Evolutionary conservation across 1,140 invertebrate genomes (phyloP).

Genomic region (Papilio helenus): DNA sequence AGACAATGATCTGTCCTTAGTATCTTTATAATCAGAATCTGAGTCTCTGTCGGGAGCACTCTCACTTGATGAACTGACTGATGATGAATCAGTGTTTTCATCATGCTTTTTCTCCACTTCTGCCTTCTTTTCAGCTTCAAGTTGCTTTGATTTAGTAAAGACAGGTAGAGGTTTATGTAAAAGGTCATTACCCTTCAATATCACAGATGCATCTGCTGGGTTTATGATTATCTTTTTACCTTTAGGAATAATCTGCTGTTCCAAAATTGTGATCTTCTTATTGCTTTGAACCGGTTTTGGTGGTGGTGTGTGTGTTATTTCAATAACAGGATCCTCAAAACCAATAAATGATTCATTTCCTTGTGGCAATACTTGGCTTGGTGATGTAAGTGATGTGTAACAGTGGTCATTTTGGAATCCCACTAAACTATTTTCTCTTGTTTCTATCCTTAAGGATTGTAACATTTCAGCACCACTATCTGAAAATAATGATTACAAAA

Average conservation of each 20-base stretch:
- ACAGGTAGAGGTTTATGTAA: constrained; percentile 72
- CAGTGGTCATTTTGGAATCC: constrained; percentile 87
- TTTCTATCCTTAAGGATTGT: constrained; percentile 80
- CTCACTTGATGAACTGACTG: constrained; percentile 72
- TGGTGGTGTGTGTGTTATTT: constrained; percentile 72
- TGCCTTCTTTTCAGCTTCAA: constrained; percentile 51
- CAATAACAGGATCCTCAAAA: constrained; percentile 75
- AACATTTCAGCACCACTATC: constrained; percentile 82
- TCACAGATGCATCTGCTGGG: constrained; percentile 66
- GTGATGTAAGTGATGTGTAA: constrained; percentile 85
- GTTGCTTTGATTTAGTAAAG: constrained; percentile 62
- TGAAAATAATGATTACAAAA: constrained; percentile 49
- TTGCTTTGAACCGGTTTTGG: constrained; percentile 73
- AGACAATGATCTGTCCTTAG: constrained; percentile 63
- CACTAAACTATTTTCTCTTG: constrained; percentile 78
- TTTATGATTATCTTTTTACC: constrained; percentile 79
- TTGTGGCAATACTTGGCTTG: constrained; percentile 76
- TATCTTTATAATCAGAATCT: constrained; percentile 80
- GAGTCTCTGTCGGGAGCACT: constrained; percentile 78
- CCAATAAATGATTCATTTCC: constrained; percentile 60
- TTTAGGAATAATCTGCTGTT: constrained; percentile 80
- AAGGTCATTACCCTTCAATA: constrained; percentile 77
- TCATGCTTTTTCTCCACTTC: constrained; percentile 54
- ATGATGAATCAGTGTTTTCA: constrained; percentile 71
- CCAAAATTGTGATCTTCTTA: constrained; percentile 81